Evolutionary conservation across 2,888 invertebrate genomes (phyloP).

Genomic region (Netelia virgata): DNA sequence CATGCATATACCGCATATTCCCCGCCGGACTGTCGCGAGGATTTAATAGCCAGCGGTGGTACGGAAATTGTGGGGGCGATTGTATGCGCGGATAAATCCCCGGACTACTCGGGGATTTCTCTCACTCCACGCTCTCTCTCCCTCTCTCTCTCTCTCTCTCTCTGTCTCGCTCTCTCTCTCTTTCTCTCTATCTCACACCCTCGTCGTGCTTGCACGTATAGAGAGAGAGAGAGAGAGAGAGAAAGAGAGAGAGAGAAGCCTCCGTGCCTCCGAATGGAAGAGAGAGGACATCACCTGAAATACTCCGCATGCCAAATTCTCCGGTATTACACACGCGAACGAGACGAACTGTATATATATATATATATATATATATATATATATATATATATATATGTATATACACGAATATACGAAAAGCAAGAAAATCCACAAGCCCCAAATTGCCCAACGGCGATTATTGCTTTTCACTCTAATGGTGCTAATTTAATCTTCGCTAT

Average conservation of each 20-base stretch:
- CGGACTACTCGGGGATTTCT: conserved; percentile 39
- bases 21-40: conserved; percentile 53
- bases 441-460: conserved; percentile 14
- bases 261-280: conserved; percentile 11
- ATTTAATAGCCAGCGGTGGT: conserved; percentile 63
- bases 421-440: conserved; percentile 44
- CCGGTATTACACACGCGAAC: conserved; percentile 16
- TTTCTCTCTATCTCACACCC: not conserved
- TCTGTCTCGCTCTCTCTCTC: conserved; percentile 12
- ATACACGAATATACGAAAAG: not conserved
- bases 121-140: conserved; percentile 26
- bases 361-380: not conserved
- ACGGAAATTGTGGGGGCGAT: conserved; percentile 64
- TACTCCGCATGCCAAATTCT: conserved; percentile 60
- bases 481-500: conserved; percentile 6
- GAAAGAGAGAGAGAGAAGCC: not conserved
- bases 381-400: not conserved
- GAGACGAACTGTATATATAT: conserved; percentile 4
- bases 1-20: conserved; percentile 54
- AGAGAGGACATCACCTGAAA: conserved; percentile 59
- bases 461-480: conserved; percentile 5
- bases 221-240: no score
- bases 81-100: conserved; percentile 64
- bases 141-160: not conserved
- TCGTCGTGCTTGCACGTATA: conserved; percentile 12